Base-by-base conservation (phyloP, 1,140 invertebrate species). In the Heterodera schachtii region DNA sequence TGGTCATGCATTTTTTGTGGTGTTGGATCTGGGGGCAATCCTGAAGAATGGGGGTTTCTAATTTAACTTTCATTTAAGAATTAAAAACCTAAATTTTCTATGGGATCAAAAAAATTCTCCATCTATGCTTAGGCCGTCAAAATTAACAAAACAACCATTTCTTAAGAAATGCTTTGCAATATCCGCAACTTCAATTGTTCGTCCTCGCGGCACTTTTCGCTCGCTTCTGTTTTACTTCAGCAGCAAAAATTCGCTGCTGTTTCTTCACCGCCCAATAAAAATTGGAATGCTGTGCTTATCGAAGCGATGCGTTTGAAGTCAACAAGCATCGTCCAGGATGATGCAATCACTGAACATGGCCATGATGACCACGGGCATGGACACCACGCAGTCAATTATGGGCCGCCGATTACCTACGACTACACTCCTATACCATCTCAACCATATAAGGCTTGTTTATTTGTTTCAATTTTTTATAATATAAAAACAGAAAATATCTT, bases 281-380 rank as follows among this genome's bases (percentile, higher is more conserved):
- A 19, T 19, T 67, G 21, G 93, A 85, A 86, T 76, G 79, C 87
- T 43, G 85, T 86, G 1, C 71, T 86, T 3, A 69, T 86, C 66
- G 85, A 86, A 66, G 85, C 86, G 0, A 86, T 86, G 93, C 92
- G 97, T 71, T 31, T 31, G 31, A 31, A 31, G 31, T 31, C 31
- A 31, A 31, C 31, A 0, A 31, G 31, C 31, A 31, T 31, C 31
- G 31, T 31, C 31, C 31, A 31, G 31, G 31, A 31, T 31, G 31
- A 31, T 31, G 31, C 31, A 31, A 31, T 31, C 31, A 31, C 31
- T 31, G 31, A 31, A 31, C 52, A 64, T 64, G 57, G 11, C 11
- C 57, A 64, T 19, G 57, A 64, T 19, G 11, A 64, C 19, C 57
- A 52, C 16, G 52, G 5, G 9, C 9, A 11, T 70, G 76, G 46